A percentile compares a stretch with the other conserved stretches of the same genome.
These are phyloP conservation scores for Catocala fraxini DNA, from an alignment of 2,888 invertebrate species.

Conservation along the genomic window DNA sequence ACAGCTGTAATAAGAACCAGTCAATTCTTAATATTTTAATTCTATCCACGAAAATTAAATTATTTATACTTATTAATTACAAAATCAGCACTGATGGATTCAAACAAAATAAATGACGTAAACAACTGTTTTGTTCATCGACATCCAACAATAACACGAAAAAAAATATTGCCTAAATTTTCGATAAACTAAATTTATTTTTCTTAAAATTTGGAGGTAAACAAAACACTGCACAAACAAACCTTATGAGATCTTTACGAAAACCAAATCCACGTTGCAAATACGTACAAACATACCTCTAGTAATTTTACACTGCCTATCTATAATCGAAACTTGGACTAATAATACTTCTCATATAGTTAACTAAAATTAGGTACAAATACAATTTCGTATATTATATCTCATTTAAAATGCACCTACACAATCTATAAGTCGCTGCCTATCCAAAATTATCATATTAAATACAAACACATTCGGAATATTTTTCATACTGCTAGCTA, in stretches of 20 bases:
- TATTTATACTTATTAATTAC: slow-evolving; percentile 48
- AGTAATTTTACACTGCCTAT: slow-evolving; percentile 65
- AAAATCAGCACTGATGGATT: slow-evolving; percentile 63
- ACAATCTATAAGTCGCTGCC: slow-evolving; percentile 34
- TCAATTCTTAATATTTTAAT: slow-evolving; percentile 63
- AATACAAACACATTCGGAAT: slow-evolving; percentile 24
- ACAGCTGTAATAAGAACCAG: slow-evolving; percentile 78
- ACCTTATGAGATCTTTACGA: slow-evolving; percentile 87
- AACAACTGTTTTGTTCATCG: slow-evolving; percentile 59
- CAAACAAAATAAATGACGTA: slow-evolving; percentile 56
- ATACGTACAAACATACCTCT: slow-evolving; percentile 81
- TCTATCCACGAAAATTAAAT: slow-evolving; percentile 38
- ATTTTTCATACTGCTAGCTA: slow-evolving; percentile 26
- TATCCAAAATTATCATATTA: slow-evolving; percentile 23
- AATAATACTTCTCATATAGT: slow-evolving; percentile 80
- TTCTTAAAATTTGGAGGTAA: slow-evolving; percentile 86
- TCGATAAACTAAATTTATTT: slow-evolving; percentile 61
- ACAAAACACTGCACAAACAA: slow-evolving; percentile 88
- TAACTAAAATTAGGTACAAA: slow-evolving; percentile 56
- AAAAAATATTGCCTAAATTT: slow-evolving; percentile 53
- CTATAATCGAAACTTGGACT: slow-evolving; percentile 64
- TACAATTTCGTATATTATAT: slow-evolving; percentile 40
- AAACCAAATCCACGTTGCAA: slow-evolving; percentile 84
- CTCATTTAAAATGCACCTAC: slow-evolving; percentile 49
- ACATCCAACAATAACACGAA: slow-evolving; percentile 66